Conservation (phyloP, 1,140 invertebrate genomes). For the Drosophila punjabiensis region DNA sequence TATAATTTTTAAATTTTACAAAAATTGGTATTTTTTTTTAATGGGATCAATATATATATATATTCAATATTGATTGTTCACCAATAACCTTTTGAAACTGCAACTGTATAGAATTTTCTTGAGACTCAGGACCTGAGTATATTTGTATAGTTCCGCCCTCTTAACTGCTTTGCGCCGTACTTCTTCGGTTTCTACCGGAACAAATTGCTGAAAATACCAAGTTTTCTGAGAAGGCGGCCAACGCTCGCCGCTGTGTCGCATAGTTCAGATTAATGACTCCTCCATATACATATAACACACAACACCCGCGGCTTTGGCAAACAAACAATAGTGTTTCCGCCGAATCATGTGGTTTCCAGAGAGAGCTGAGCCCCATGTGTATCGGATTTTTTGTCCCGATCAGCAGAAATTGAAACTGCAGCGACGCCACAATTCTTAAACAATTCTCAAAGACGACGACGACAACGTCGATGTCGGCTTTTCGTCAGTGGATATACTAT, state of each 20-base stretch:
- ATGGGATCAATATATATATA: too few relatives aligned
- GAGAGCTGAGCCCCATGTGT: constrained; percentile 5
- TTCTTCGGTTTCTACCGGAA: constrained; percentile 66
- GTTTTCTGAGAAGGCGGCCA: constrained; percentile 56
- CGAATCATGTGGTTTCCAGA: constrained; percentile 55
- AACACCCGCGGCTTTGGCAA: constrained; percentile 44
- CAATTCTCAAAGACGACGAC: constrained; percentile 56
- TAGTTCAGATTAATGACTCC: constrained; percentile 37
- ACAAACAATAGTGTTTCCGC: constrained; percentile 63
- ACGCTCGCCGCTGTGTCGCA: constrained; percentile 29
- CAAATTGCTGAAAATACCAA: constrained; percentile 67
- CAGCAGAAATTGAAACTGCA: constrained; percentile 80
- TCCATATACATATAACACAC: not conserved
- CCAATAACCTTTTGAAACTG: not conserved
- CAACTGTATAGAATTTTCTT: not conserved
- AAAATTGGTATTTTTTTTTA: too few relatives aligned
- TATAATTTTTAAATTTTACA: too few relatives aligned
- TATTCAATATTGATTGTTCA: not conserved
- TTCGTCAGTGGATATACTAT: constrained; percentile 43
- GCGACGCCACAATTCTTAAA: constrained; percentile 79
- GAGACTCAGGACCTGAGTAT: too few relatives aligned
- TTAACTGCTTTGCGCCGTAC: constrained; percentile 17
- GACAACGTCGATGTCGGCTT: constrained; percentile 45
- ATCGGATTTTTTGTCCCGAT: constrained; percentile 60
- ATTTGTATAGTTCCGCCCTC: constrained; percentile 31